Evolutionary conservation across 2,888 invertebrate genomes (phyloP).

Genomic region (Agrilus cyanescens): DNA sequence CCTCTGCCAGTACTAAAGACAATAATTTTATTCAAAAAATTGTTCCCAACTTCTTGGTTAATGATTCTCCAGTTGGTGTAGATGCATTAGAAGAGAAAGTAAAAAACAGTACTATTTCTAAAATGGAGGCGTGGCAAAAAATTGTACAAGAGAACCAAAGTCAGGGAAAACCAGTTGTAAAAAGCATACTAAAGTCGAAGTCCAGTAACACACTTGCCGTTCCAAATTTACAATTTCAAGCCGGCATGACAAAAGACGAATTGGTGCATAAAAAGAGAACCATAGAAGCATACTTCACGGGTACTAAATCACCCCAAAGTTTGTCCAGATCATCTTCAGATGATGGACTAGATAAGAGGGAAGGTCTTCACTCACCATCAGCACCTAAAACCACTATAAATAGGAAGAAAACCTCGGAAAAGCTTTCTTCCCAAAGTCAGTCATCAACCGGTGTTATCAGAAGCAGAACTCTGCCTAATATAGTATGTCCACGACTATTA

Average conservation of each 20-base stretch:
- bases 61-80: slow-evolving; percentile 18
- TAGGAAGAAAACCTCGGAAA: slow-evolving; percentile 40
- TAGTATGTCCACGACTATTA: slow-evolving; percentile 49
- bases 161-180: slow-evolving; percentile 31
- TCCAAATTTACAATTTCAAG: slow-evolving; percentile 66
- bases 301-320: slow-evolving; percentile 35
- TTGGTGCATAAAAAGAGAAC: slow-evolving; percentile 58
- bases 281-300: slow-evolving; percentile 61
- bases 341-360: slow-evolving; percentile 13
- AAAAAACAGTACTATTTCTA: slow-evolving; percentile 25
- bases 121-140: slow-evolving; percentile 75
- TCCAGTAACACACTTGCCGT: slow-evolving; percentile 63
- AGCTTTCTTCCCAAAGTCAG: slow-evolving; percentile 32
- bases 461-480: slow-evolving; percentile 67
- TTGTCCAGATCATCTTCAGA: slow-evolving; percentile 14
- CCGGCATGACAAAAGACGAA: slow-evolving; percentile 55
- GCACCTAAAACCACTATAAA: slow-evolving; percentile 28
- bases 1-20: slow-evolving; percentile 3
- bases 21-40: background rate
- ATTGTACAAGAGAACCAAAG: slow-evolving; percentile 37
- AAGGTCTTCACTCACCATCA: slow-evolving; percentile 8
- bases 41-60: slow-evolving; percentile 32
- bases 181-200: slow-evolving; percentile 46
- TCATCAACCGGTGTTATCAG: slow-evolving; percentile 46
- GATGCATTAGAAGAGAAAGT: background rate